Evolutionary conservation across 2,888 invertebrate genomes (phyloP), one percentile per base, ranked within the genome.

Genomic region (Lissocephala sabroskyi): DNA sequence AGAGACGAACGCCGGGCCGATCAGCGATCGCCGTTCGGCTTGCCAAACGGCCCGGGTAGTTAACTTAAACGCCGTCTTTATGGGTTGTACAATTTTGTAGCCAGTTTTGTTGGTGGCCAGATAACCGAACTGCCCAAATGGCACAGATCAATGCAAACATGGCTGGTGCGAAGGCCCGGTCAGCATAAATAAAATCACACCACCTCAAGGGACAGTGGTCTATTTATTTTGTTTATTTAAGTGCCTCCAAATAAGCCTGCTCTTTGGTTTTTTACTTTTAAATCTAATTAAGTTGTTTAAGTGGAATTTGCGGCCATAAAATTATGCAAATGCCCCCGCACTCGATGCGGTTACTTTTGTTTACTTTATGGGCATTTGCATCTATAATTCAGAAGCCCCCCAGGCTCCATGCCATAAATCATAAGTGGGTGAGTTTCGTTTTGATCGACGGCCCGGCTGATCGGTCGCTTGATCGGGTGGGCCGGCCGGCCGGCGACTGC

Each of bases 281-380:
- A 56, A 74, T 66, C 66, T 68, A 68, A 68, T 68, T 68, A 68
- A 68, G 68, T 68, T 74, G 68, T 68, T 68, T 64, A 66, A 64
- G 59, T 56, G 68, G 68, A 68, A 68, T 68, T 68, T 74, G 64
- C 47, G 59, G 49, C 64, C 74, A 74, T 74, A 66, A 74, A 66
- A 68, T 74, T 74, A 74, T 68, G 68, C 70, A 68, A 68, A 68
- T 73, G 42, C 41, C 16, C 37, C 2, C 17, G n/a, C 11, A 37
- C 10, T 37, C 13, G 30, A 32, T 13, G 30, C 11, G 13, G 30
- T 32, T 29, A 11, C 11, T 29, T 10, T 29, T 29, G 29, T 29
- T n/a, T n/a, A n/a, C n/a, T n/a, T n/a, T n/a, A n/a, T 32, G 30
- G 11, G 13, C 13, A 32, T 32, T 32, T 32, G 30, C 30, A 32